These are phyloP conservation scores for Noctua janthe DNA, from an alignment of 2,888 invertebrate species.

Conservation along the genomic window DNA sequence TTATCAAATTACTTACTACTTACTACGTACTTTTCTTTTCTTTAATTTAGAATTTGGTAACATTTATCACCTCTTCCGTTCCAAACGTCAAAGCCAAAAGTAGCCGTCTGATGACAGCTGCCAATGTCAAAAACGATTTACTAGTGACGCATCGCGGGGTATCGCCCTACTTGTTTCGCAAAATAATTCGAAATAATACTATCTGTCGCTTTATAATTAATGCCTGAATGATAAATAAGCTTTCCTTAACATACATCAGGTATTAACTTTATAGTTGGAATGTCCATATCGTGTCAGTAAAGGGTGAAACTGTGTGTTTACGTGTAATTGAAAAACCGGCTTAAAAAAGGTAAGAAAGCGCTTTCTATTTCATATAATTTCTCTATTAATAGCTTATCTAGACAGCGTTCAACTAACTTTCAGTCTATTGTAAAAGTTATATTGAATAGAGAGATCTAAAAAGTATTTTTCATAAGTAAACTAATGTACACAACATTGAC, in stretches of 20 bases:
- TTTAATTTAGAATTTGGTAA: slow-evolving; percentile 1
- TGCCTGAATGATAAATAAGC: slow-evolving; percentile 25
- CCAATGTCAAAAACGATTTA: slow-evolving; percentile 61
- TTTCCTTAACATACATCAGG: background rate
- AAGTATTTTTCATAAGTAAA: slow-evolving; percentile 14
- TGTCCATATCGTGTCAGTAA: slow-evolving; percentile 46
- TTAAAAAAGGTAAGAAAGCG: slow-evolving; percentile 63
- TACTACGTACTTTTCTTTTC: too few relatives aligned
- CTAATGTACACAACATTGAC: slow-evolving; percentile 17
- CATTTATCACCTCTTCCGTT: background rate
- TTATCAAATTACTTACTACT: too few relatives aligned
- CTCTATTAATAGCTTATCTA: slow-evolving; percentile 20
- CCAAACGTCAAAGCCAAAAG: background rate
- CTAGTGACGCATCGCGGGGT: slow-evolving; percentile 73
- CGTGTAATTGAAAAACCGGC: slow-evolving; percentile 69
- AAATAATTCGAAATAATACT: slow-evolving; percentile 57
- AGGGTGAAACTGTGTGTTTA: slow-evolving; percentile 42
- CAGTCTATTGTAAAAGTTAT: slow-evolving; percentile 7
- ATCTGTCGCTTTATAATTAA: slow-evolving; percentile 30
- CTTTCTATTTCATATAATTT: slow-evolving; percentile 60
- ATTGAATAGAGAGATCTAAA: background rate
- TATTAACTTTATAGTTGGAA: slow-evolving; percentile 46
- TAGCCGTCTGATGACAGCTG: slow-evolving; percentile 25
- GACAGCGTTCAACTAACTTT: slow-evolving; percentile 7
- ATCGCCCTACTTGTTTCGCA: slow-evolving; percentile 64